Percentiles rank a stretch among this genome's conserved stretches.
Evolutionary conservation across 2,888 invertebrate species (phyloP).

Genomic region (Sericinus montela): DNA sequence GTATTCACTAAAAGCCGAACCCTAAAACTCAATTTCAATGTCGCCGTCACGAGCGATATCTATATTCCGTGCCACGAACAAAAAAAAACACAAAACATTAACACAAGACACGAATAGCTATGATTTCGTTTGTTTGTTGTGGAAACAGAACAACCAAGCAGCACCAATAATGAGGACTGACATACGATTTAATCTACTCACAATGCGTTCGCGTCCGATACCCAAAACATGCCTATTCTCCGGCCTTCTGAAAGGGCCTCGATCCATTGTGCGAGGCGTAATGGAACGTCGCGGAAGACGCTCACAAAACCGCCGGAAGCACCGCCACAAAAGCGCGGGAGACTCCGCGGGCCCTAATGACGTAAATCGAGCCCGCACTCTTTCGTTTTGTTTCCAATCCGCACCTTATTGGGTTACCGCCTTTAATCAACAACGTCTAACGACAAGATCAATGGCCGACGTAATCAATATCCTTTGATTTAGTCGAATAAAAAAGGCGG

Average conservation of each 20-base stretch:
- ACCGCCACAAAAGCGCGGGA: constrained; percentile 42
- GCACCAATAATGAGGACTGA: constrained; percentile 18
- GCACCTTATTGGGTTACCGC: constrained; percentile 67
- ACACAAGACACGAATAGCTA: constrained; percentile 2
- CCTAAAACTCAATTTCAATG: background rate
- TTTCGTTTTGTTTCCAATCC: constrained; percentile 63
- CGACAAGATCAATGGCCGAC: constrained; percentile 51
- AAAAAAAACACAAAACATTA: constrained; percentile 3
- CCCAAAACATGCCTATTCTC: constrained; percentile 31
- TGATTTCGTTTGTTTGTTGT: constrained; percentile 5
- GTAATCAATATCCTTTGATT: constrained; percentile 70
- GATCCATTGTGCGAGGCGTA: constrained; percentile 25
- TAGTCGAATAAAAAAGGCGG: constrained; percentile 45
- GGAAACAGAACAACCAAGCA: background rate
- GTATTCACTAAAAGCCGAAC: background rate
- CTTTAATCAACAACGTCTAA: constrained; percentile 64
- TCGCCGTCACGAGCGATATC: background rate
- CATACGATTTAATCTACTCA: constrained; percentile 34
- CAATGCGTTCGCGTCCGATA: constrained; percentile 34
- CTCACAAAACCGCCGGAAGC: constrained; percentile 24
- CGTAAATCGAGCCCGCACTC: constrained; percentile 63
- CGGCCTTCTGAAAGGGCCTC: constrained; percentile 11
- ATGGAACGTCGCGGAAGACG: constrained; percentile 40
- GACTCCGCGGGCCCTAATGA: constrained; percentile 56
- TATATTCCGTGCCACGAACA: background rate